phyloP scores from a whole-genome alignment of 2,888 invertebrate species.

The Dascillus cervinus region DNA sequence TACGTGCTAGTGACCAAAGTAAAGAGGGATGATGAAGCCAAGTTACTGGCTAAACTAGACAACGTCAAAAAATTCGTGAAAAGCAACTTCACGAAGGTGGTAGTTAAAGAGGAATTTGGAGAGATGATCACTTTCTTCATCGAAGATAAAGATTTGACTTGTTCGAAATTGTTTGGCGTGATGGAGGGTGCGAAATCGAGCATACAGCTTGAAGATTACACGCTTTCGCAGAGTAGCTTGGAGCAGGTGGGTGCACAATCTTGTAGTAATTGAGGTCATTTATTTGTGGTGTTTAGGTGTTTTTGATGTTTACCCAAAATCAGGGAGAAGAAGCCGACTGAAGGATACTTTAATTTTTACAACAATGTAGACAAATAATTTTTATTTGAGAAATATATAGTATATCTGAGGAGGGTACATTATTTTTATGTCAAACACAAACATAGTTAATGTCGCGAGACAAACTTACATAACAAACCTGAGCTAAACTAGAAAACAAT shows the following conservation, averaged over 20 bases:
- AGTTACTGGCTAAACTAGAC: constrained; percentile 1
- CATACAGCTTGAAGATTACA: constrained; percentile 67
- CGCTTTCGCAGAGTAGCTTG: constrained; percentile 71
- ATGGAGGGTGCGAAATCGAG: constrained; percentile 50
- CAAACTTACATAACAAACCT: constrained; percentile 16
- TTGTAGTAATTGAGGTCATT: neutral
- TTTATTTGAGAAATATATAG: no score
- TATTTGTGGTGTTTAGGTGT: constrained; percentile 42
- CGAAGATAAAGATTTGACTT: constrained; percentile 49
- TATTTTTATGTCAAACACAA: no score
- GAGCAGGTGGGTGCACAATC: constrained; percentile 50
- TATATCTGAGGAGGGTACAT: no score
- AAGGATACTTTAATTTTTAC: no score
- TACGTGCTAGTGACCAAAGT: constrained; percentile 41
- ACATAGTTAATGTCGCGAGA: neutral
- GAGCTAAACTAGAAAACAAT: constrained; percentile 23
- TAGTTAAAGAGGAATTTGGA: constrained; percentile 61
- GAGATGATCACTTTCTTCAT: constrained; percentile 68
- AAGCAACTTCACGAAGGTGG: constrained; percentile 29
- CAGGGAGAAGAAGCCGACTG: constrained; percentile 35
- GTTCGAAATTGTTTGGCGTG: constrained; percentile 69
- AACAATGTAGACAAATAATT: no score
- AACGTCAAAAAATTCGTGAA: constrained; percentile 27
- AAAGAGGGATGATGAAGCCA: constrained; percentile 21
- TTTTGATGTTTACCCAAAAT: constrained; percentile 57